phyloP scores from a whole-genome alignment of 2,113 vertebrate species.

The Myotis brandtii region DNA sequence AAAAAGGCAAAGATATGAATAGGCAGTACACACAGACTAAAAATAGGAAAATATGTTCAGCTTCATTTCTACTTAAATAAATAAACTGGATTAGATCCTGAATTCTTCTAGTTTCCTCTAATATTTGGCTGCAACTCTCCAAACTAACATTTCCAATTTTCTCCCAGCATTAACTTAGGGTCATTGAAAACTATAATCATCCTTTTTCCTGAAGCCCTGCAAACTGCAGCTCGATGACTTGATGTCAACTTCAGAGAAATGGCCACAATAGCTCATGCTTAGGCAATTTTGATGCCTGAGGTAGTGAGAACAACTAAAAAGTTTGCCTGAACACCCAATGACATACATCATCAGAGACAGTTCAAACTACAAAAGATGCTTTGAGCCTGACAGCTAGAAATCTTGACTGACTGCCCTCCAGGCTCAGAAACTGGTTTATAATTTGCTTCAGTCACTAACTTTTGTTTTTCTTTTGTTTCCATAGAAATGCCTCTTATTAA shows the following conservation, averaged over 20 bases:
- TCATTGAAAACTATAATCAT: background rate
- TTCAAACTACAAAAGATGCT: background rate
- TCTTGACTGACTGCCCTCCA: background rate
- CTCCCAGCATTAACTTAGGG: background rate
- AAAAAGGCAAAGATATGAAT: background rate
- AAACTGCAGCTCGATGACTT: background rate
- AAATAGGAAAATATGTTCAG: background rate
- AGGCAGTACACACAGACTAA: background rate
- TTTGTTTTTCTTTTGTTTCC: background rate
- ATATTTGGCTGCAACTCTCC: background rate
- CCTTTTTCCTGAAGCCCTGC: background rate
- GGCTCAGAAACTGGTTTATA: background rate
- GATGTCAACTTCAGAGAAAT: background rate
- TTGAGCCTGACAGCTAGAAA: background rate
- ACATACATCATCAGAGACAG: background rate
- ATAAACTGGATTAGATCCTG: background rate
- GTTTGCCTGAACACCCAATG: background rate
- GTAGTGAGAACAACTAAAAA: background rate
- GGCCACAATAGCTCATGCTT: background rate
- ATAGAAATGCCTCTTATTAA: background rate
- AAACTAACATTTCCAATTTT: background rate
- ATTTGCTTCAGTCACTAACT: background rate
- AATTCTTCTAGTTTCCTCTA: background rate
- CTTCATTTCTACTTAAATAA: constrained; percentile 1
- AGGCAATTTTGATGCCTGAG: background rate